Evolutionary conservation across 30 jellyfish, hydroid and myxozoan species (phyloP).

Genomic region (Clytia hemisphaerica): DNA sequence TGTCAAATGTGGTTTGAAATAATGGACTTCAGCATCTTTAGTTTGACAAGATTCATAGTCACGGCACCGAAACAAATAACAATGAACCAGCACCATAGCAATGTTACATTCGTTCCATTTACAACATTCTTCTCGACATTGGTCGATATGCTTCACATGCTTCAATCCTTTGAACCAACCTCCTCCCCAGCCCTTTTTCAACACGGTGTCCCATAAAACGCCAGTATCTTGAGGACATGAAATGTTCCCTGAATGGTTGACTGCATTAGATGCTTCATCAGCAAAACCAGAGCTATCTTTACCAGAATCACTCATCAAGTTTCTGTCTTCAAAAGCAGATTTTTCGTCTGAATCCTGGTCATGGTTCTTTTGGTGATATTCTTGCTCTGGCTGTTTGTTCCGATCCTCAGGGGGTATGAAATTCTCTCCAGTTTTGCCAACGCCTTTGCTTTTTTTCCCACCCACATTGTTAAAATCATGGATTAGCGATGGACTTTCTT

Average conservation of each 20-base stretch:
- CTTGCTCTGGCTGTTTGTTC: neutral
- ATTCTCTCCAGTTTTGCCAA: neutral
- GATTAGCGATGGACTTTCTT: too few species aligned
- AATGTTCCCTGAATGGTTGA: neutral
- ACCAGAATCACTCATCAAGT: neutral
- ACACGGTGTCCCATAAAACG: conserved; percentile 32
- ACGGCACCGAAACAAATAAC: conserved; percentile 69
- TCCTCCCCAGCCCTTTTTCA: conserved; percentile 85
- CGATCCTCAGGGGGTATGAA: neutral
- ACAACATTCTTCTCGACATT: conserved; percentile 67
- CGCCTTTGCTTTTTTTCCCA: neutral
- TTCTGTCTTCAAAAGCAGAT: neutral
- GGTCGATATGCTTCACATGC: conserved; percentile 43
- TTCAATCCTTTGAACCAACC: conserved; percentile 56
- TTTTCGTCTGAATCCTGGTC: neutral
- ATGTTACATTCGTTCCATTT: conserved; percentile 56
- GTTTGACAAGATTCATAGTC: conserved; percentile 43
- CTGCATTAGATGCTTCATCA: too few species aligned
- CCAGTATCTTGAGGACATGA: conserved; percentile 18
- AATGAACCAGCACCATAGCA: conserved; percentile 78
- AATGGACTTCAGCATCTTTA: conserved; percentile 35
- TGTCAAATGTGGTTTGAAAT: conserved; percentile 60
- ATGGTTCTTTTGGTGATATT: too few species aligned
- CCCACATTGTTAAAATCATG: neutral
- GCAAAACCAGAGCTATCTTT: too few species aligned